Percentiles rank a stretch among this genome's conserved stretches.
These are phyloP conservation scores for Grapholita molesta DNA, from an alignment of 1,140 invertebrate species.

Conservation along the genomic window DNA sequence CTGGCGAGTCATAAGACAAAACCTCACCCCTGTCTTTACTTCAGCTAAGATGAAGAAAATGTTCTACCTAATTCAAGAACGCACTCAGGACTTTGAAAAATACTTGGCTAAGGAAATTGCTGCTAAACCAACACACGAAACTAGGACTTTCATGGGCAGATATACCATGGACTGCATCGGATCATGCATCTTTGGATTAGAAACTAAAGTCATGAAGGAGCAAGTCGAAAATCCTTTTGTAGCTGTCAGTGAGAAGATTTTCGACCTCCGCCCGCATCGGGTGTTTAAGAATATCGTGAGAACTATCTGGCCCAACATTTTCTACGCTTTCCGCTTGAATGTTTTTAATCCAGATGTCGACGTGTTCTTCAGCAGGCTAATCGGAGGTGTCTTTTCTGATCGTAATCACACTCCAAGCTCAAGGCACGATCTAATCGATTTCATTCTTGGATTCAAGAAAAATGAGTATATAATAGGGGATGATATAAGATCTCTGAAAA, in stretches of 20 bases:
- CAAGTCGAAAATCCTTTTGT: conserved; percentile 64
- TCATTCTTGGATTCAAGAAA: conserved; percentile 29
- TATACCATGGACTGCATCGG: conserved; percentile 79
- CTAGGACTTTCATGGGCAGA: conserved; percentile 57
- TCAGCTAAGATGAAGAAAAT: conserved; percentile 79
- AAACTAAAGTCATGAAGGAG: conserved; percentile 71
- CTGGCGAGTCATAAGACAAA: conserved; percentile 78
- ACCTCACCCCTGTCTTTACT: conserved; percentile 80
- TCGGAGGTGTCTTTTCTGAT: conserved; percentile 22
- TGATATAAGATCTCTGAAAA: conserved; percentile 19
- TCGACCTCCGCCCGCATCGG: conserved; percentile 15
- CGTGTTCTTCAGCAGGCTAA: conserved; percentile 23
- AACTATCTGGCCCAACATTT: conserved; percentile 29
- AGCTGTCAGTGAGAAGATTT: conserved; percentile 54
- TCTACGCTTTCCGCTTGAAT: conserved; percentile 27
- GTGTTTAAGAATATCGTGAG: conserved; percentile 1
- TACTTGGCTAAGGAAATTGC: conserved; percentile 32
- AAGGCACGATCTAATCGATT: conserved; percentile 36
- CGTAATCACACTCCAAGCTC: conserved; percentile 21
- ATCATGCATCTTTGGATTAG: conserved; percentile 77
- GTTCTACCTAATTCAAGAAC: conserved; percentile 63
- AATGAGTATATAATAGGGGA: conserved; percentile 26
- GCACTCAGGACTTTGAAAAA: conserved; percentile 50
- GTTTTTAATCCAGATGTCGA: neutral
- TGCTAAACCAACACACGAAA: conserved; percentile 39